Evolutionary conservation across 1,140 invertebrate species (phyloP), one percentile per base, ranked within the genome.

Genomic region (Lanistes nyassanus): DNA sequence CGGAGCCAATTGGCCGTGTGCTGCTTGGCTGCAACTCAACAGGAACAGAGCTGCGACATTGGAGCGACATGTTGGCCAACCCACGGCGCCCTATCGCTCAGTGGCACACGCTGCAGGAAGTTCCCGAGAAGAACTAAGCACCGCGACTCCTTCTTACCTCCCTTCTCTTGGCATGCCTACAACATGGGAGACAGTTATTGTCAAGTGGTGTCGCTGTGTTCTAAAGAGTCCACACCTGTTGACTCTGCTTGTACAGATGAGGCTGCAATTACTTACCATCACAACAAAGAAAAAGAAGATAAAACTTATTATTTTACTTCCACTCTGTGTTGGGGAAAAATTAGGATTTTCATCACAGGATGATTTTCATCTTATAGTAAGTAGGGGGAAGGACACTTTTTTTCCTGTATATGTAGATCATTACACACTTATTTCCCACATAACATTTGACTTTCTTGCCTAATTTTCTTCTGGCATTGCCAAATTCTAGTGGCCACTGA

Each of bases 71-170:
- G 89, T 90, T 99, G 90, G 98, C 98, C 84, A 98, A 97, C 76
- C 98, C 98, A 4, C 92, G 98, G 85, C 93, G 98, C 88, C 98
- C 98, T 42, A 99, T 99, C 84, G 98, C 98, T 80, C 98, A 99
- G 90, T 99, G 98, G 98, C 98, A 99, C 89, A 99, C 97, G 78
- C 93, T 99, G 34, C 88, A 90, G 81, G 89, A 90, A 77, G 84
- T 89, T 47, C 87, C 87, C 23, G 88, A 89, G 82, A 88, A 88
- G 80, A 88, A 81, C 71, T 89, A 82, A 84, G 70, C 31, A 31
- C 23, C 11, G n/a, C 23, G 31, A n/a, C 58, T 23, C n/a, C 58
- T 60, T 29, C 58, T 34, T 26, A 47, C 42, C 42, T 47, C 42
- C 42, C 42, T 47, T 47, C 42, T 47, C 5, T 47, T 16, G 19